Evolutionary conservation across 2,113 vertebrate species (phyloP).

Genomic region (Cynocephalus volans): DNA sequence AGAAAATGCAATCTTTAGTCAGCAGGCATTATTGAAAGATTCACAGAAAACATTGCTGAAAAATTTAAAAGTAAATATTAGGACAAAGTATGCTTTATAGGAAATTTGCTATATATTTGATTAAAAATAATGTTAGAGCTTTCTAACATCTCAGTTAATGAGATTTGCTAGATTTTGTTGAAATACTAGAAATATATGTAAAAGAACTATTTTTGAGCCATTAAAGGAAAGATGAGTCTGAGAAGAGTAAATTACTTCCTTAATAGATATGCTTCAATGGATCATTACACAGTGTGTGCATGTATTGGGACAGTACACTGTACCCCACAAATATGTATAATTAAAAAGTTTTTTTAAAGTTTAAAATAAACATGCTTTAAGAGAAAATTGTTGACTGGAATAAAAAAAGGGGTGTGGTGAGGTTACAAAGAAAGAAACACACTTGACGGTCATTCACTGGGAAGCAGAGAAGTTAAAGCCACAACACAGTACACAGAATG

Average conservation of each 20-base stretch:
- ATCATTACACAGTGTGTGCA: neutral
- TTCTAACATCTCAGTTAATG: constrained; percentile 46
- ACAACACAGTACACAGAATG: neutral
- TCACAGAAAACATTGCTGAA: neutral
- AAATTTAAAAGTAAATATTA: constrained; percentile 40
- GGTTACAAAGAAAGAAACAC: neutral
- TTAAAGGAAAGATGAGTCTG: neutral
- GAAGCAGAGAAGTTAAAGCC: neutral
- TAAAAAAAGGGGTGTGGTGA: neutral
- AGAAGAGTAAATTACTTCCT: constrained; percentile 54
- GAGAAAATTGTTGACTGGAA: constrained; percentile 32
- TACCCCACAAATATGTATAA: too few relatives aligned
- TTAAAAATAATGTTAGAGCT: constrained; percentile 26
- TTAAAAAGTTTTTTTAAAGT: neutral
- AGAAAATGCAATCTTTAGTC: constrained; percentile 54
- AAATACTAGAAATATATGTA: constrained; percentile 9
- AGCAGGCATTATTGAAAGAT: constrained; percentile 60
- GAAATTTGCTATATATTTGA: constrained; percentile 1
- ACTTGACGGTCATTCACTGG: neutral
- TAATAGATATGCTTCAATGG: constrained; percentile 47
- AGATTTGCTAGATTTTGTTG: constrained; percentile 50
- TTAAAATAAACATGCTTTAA: constrained; percentile 57
- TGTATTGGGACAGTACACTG: too few relatives aligned
- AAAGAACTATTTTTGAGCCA: constrained; percentile 50
- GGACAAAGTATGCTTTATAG: neutral